Evolutionary conservation across 2,888 invertebrate species (phyloP), one percentile per base, ranked within the genome.

Genomic region (Platerodrilus igneus): DNA sequence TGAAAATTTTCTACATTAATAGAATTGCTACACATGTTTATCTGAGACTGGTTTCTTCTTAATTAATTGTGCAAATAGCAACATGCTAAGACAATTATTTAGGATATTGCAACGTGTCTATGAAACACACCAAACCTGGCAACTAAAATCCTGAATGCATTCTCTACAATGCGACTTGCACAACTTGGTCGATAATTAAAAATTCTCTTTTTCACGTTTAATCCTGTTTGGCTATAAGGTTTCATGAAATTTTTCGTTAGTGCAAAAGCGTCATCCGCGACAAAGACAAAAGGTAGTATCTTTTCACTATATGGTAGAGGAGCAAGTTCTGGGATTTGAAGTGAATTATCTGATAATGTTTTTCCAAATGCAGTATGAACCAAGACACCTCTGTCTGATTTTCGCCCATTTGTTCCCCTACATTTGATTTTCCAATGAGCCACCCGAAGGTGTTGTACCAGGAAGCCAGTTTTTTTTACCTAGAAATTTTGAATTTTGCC

Each of bases 261-360:
- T 9, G 47, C 48, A 31, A 57, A 56, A 13, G 52, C 55, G 18
- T 53, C 53, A 37, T 56, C 52, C 6, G 50, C 55, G 9, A 51
- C 20, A 37, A 47, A n/a, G n/a, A n/a, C n/a, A n/a, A n/a, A n/a
- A n/a, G 52, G 54, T 3, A 48, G 11, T 36, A 31, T 29, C 10
- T 45, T 44, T 19, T 37, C 23, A 21, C 26, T 41, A 30, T 35
- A 22, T 42, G 46, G 33, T 45, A 49, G 9, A 50, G 14, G 13
- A 16, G 37, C n/a, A n/a, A n/a, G n/a, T n/a, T n/a, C n/a, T n/a
- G n/a, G n/a, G n/a, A n/a, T n/a, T n/a, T n/a, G n/a, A n/a, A n/a
- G n/a, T n/a, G n/a, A n/a, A n/a, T n/a, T n/a, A n/a, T n/a, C n/a
- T n/a, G n/a, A n/a, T n/a, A n/a, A n/a, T n/a, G n/a, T n/a, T n/a